Conservation (phyloP, 1,140 invertebrate genomes). For the Pectinophora gossypiella region DNA sequence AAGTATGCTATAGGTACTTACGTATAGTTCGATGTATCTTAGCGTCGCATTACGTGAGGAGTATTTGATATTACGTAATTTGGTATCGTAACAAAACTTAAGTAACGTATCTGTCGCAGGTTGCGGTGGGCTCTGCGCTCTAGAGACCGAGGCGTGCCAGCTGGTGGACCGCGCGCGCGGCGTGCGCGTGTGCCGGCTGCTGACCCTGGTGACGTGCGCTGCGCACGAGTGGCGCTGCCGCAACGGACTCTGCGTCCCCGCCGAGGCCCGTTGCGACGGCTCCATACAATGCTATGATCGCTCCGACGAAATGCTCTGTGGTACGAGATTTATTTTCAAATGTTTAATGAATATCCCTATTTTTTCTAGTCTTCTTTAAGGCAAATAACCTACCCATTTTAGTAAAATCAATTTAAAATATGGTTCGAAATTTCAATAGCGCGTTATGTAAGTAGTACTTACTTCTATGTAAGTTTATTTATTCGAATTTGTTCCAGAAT, state of each 20-base stretch:
- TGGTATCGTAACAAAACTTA: no score
- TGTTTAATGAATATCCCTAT: no score
- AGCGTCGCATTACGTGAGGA: neutral
- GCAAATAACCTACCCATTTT: no score
- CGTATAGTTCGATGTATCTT: neutral
- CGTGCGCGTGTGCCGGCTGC: slow-evolving; percentile 70
- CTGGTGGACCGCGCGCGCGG: slow-evolving; percentile 74
- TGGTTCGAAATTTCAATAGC: no score
- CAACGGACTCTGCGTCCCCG: slow-evolving; percentile 83
- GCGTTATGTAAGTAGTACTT: no score
- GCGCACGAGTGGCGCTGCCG: slow-evolving; percentile 82
- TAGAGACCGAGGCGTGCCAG: slow-evolving; percentile 84
- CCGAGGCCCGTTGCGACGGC: slow-evolving; percentile 83
- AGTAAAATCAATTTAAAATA: no score
- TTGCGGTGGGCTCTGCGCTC: slow-evolving; percentile 83
- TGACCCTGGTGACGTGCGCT: slow-evolving; percentile 69
- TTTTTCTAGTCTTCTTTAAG: no score
- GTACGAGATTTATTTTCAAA: no score
- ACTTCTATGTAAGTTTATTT: no score
- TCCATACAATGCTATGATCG: slow-evolving; percentile 86
- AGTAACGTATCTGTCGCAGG: slow-evolving; percentile 56
- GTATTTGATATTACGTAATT: neutral
- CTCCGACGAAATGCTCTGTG: slow-evolving; percentile 87
- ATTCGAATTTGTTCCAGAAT: slow-evolving; percentile 78
- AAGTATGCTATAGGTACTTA: no score